Evolutionary conservation across 2,888 invertebrate genomes (phyloP).

Genomic region (Agrotis ipsilon): DNA sequence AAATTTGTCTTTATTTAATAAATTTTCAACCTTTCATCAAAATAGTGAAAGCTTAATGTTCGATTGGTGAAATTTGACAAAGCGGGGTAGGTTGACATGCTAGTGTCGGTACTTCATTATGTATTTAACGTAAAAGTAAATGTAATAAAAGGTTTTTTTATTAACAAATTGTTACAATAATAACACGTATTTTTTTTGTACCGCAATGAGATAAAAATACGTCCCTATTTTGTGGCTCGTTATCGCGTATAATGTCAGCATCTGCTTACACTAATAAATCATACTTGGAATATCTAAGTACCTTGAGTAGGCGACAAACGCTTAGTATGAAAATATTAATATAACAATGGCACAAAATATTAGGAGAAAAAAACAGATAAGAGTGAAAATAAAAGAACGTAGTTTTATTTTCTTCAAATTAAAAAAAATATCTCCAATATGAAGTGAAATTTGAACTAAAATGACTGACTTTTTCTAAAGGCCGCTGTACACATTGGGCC

Average conservation of each 20-base stretch:
- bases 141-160: background rate
- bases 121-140: background rate
- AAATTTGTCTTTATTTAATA: too few relatives aligned
- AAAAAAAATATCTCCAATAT: too few relatives aligned
- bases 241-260: constrained; percentile 45
- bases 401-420: too few relatives aligned
- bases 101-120: too few relatives aligned
- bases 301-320: constrained; percentile 14
- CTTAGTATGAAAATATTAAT: constrained; percentile 12
- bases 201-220: constrained; percentile 35
- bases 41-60: too few relatives aligned
- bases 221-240: constrained; percentile 31
- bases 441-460: too few relatives aligned
- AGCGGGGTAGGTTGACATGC: too few relatives aligned
- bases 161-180: constrained; percentile 9
- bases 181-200: constrained; percentile 9
- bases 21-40: too few relatives aligned
- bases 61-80: too few relatives aligned
- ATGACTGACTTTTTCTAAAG: too few relatives aligned
- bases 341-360: background rate
- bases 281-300: constrained; percentile 40
- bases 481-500: too few relatives aligned
- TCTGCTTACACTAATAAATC: constrained; percentile 46
- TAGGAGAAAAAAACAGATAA: background rate
- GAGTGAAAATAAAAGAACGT: too few relatives aligned